Evolutionary conservation across 2,797 vertebrate genomes (phyloP).

Genomic region (Pseudochromis fuscus): DNA sequence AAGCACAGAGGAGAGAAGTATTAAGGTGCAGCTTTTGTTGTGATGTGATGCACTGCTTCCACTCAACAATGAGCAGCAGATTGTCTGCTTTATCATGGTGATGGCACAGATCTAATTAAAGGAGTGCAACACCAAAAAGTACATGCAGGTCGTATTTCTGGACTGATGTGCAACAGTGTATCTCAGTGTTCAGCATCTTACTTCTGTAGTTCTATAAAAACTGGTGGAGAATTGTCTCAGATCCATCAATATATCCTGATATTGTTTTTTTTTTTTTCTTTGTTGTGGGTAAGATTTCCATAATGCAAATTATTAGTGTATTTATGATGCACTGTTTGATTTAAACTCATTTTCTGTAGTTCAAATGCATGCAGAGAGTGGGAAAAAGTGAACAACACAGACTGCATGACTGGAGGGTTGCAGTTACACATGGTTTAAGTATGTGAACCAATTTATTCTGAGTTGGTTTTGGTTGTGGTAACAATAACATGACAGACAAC

Average conservation of each 20-base stretch:
- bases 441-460: too few species aligned
- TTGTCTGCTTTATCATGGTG: background rate
- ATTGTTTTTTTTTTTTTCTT: background rate
- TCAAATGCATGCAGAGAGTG: conserved; percentile 3
- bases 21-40: background rate
- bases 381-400: background rate
- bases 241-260: background rate
- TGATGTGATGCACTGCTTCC: background rate
- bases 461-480: background rate
- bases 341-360: background rate
- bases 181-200: background rate
- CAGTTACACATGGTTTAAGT: background rate
- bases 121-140: background rate
- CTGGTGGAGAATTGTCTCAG: background rate
- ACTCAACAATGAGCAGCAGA: background rate
- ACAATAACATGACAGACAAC: conserved; percentile 1
- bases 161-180: background rate
- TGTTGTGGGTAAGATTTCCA: background rate
- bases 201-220: background rate
- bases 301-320: background rate
- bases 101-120: too few species aligned
- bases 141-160: background rate
- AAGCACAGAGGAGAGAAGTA: conserved; percentile 19
- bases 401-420: background rate
- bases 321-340: background rate